phyloP scores from a whole-genome alignment of 2,797 vertebrate species.

The Podarcis siculus region DNA sequence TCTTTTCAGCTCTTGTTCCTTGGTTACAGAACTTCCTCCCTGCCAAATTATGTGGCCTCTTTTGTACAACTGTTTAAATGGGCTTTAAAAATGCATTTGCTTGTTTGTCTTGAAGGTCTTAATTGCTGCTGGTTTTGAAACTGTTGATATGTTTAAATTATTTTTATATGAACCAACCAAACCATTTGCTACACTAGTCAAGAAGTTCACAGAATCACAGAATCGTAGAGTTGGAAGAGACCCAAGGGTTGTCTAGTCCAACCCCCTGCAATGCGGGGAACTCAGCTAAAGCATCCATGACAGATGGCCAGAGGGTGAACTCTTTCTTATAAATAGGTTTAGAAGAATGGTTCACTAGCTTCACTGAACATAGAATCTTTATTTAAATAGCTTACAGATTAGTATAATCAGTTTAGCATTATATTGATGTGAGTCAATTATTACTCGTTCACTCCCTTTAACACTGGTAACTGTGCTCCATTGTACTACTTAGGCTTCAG shows the following conservation, averaged over 20 bases:
- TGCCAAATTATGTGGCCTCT: too few species aligned
- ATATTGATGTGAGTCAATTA: neutral
- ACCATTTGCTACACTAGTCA: neutral
- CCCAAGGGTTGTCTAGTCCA: too few species aligned
- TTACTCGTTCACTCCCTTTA: neutral
- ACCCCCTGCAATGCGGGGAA: too few species aligned
- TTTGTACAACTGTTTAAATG: too few species aligned
- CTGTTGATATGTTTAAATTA: neutral
- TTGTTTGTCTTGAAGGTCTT: neutral
- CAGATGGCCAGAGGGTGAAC: neutral
- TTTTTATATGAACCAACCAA: neutral
- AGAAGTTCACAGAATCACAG: too few species aligned
- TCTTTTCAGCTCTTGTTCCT: too few species aligned
- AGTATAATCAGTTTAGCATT: neutral
- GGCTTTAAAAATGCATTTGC: too few species aligned
- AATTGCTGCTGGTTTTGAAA: neutral
- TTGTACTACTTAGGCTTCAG: neutral
- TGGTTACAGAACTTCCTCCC: too few species aligned
- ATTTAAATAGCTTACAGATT: neutral
- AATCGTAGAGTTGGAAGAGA: too few species aligned
- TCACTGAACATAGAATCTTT: neutral
- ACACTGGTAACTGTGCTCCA: neutral
- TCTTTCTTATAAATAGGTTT: neutral
- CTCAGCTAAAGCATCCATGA: too few species aligned
- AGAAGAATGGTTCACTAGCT: neutral